These are phyloP conservation scores for Leguminivora glycinivorella DNA, from an alignment of 1,140 invertebrate species.

Conservation along the genomic window DNA sequence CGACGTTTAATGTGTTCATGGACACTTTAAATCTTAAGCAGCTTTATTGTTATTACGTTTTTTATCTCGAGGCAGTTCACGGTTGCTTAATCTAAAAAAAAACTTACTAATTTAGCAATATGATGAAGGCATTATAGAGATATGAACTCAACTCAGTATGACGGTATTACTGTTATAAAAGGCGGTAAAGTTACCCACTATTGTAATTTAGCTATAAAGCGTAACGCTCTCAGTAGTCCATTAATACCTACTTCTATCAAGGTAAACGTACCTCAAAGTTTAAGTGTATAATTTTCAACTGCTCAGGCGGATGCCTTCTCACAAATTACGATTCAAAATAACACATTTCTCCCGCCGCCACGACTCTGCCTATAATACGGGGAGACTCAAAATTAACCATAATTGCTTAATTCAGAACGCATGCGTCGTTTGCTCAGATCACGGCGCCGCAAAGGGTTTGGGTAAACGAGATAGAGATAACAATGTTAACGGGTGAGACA, in stretches of 20 bases:
- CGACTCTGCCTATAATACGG: constrained; percentile 57
- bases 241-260: constrained; percentile 33
- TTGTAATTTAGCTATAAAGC: constrained; percentile 22
- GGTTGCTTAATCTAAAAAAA: constrained; percentile 2
- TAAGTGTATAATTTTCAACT: constrained; percentile 72
- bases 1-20: background rate
- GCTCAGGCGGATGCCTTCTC: constrained; percentile 72
- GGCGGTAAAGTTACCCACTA: constrained; percentile 10
- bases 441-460: constrained; percentile 50
- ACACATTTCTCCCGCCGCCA: constrained; percentile 70
- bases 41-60: background rate
- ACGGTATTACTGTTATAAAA: constrained; percentile 18
- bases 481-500: constrained; percentile 37
- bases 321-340: constrained; percentile 77
- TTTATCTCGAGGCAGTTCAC: background rate
- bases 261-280: constrained; percentile 29
- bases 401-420: constrained; percentile 76
- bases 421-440: constrained; percentile 66
- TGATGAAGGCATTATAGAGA: background rate
- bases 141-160: background rate
- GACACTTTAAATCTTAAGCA: constrained; percentile 6
- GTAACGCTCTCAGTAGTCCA: constrained; percentile 36
- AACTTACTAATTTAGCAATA: background rate
- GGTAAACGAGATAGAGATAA: constrained; percentile 17
- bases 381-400: constrained; percentile 75